Conservation (phyloP, 2,113 vertebrate species). For the Oxyura jamaicensis region DNA sequence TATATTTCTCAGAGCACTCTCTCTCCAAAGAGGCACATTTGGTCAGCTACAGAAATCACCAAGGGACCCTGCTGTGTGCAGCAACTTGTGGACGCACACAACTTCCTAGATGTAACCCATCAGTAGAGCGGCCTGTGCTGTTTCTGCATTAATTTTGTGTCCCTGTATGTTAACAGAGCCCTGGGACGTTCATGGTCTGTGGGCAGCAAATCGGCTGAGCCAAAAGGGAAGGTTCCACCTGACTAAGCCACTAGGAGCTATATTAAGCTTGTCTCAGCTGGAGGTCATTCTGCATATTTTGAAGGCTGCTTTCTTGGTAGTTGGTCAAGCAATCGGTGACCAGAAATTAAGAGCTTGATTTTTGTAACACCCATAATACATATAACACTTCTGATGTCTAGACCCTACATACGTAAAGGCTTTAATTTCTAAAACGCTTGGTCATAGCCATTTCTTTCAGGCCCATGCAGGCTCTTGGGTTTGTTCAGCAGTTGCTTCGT, state of each 20-base stretch:
- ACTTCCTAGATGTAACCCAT: background rate
- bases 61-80: background rate
- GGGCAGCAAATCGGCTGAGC: conserved; percentile 65
- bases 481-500: background rate
- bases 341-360: conserved; percentile 33
- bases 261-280: conserved; percentile 69
- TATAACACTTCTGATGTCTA: background rate
- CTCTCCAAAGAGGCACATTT: background rate
- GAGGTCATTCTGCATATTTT: conserved; percentile 66
- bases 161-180: conserved; percentile 33
- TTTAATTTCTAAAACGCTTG: background rate
- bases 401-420: background rate
- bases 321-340: conserved; percentile 41
- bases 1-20: background rate
- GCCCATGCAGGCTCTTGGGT: background rate
- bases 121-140: background rate
- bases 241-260: conserved; percentile 59
- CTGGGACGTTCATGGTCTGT: conserved; percentile 65
- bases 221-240: conserved; percentile 68
- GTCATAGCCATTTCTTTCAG: conserved; percentile 7
- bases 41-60: background rate
- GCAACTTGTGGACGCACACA: background rate
- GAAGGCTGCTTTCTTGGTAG: conserved; percentile 54
- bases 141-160: conserved; percentile 19
- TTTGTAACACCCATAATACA: background rate